These are phyloP conservation scores for Mormyrops boulengeri DNA, from an alignment of 2,797 vertebrate genomes.

Conservation along the genomic window DNA sequence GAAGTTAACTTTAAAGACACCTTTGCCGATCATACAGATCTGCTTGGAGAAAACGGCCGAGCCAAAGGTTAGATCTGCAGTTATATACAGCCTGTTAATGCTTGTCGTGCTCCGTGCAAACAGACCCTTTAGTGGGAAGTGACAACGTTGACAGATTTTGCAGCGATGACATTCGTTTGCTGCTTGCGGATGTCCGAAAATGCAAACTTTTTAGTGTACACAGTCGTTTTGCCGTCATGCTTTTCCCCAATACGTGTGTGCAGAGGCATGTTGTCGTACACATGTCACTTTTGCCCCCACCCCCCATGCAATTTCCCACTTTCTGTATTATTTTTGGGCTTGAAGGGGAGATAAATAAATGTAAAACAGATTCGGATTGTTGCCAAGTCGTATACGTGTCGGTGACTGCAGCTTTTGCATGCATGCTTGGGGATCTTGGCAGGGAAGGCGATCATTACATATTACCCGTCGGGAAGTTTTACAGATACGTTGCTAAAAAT, in stretches of 20 bases:
- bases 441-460: not conserved
- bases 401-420: not conserved
- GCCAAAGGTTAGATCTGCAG: constrained; percentile 37
- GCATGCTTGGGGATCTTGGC: not conserved
- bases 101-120: not conserved
- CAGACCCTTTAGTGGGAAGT: not conserved
- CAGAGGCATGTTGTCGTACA: not conserved
- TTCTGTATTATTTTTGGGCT: not conserved
- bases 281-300: not conserved
- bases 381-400: not conserved
- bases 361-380: not conserved
- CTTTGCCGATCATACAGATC: not conserved
- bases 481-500: not conserved
- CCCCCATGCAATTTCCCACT: not conserved
- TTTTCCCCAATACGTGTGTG: not conserved
- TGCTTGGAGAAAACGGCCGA: not conserved
- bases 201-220: not conserved
- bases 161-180: not conserved
- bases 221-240: not conserved
- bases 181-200: not conserved
- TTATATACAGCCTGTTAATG: not conserved
- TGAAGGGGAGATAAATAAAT: not conserved
- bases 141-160: not conserved
- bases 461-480: not conserved
- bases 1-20: constrained; percentile 31